These are phyloP conservation scores for Pollenia angustigena DNA, from an alignment of 2,888 invertebrate species.

Conservation along the genomic window DNA sequence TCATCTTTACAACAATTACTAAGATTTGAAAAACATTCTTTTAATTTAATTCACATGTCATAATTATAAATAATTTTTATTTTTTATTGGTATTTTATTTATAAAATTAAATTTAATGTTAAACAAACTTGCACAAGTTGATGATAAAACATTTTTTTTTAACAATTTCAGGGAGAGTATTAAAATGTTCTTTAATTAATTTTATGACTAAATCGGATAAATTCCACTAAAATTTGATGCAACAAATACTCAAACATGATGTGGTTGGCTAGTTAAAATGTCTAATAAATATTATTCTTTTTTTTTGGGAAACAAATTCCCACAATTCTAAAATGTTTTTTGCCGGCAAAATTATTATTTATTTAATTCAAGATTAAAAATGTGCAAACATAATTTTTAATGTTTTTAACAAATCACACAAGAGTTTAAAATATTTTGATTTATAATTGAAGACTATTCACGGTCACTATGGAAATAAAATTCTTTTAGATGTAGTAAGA, in stretches of 20 bases:
- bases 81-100: constrained; percentile 3
- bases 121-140: neutral
- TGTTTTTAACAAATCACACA: constrained; percentile 32
- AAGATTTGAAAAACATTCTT: neutral
- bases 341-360: neutral
- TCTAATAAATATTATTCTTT: neutral
- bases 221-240: neutral
- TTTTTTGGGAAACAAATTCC: neutral
- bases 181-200: neutral
- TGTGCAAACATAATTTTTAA: constrained; percentile 35
- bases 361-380: neutral
- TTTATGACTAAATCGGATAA: neutral
- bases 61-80: constrained; percentile 28
- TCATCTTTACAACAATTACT: neutral
- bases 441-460: constrained; percentile 13
- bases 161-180: neutral
- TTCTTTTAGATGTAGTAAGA: constrained; percentile 20
- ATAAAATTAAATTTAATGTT: neutral
- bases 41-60: neutral
- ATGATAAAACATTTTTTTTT: constrained; percentile 2
- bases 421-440: neutral
- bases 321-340: constrained; percentile 9
- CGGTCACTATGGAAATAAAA: constrained; percentile 25
- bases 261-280: neutral
- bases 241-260: neutral